A percentile compares a stretch with the other conserved stretches of the same genome.
Evolutionary conservation across 64 coral and sea anemone species (phyloP).

Genomic region (Pocillopora damicornis): DNA sequence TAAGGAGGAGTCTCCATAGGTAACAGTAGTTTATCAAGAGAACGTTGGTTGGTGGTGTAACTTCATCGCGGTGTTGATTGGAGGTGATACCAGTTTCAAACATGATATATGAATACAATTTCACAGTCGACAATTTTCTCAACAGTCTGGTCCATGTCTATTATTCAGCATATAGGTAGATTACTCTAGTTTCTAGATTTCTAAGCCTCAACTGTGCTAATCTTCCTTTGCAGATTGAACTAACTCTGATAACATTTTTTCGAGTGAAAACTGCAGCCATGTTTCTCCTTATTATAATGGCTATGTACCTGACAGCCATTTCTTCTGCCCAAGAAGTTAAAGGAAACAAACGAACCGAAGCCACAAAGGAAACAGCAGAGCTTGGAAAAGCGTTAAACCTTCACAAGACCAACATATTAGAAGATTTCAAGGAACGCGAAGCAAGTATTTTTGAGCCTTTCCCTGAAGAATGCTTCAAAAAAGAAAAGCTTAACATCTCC

Average conservation of each 20-base stretch:
- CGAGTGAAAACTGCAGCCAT: not conserved
- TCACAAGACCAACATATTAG: not conserved
- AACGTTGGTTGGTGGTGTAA: too few relatives aligned
- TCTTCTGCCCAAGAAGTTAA: not conserved
- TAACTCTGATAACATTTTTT: too few relatives aligned
- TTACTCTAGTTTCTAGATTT: too few relatives aligned
- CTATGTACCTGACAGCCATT: not conserved
- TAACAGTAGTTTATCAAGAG: too few relatives aligned
- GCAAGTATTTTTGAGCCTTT: not conserved
- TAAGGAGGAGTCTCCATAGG: too few relatives aligned
- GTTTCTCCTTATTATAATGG: not conserved
- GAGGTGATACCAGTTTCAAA: too few relatives aligned
- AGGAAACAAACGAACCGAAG: not conserved
- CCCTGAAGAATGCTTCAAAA: not conserved
- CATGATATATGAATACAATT: too few relatives aligned
- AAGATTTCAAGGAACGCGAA: not conserved
- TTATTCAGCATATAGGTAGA: too few relatives aligned
- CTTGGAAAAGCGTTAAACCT: constrained; percentile 16
- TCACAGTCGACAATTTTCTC: too few relatives aligned
- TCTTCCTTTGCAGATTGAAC: not conserved
- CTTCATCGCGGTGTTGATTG: too few relatives aligned
- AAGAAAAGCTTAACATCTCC: not conserved
- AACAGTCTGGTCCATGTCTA: too few relatives aligned
- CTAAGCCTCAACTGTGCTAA: too few relatives aligned
- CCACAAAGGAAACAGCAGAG: not conserved